Evolutionary conservation across 64 coral and sea anemone species (phyloP).

Genomic region (Dendronephthya gigantea): DNA sequence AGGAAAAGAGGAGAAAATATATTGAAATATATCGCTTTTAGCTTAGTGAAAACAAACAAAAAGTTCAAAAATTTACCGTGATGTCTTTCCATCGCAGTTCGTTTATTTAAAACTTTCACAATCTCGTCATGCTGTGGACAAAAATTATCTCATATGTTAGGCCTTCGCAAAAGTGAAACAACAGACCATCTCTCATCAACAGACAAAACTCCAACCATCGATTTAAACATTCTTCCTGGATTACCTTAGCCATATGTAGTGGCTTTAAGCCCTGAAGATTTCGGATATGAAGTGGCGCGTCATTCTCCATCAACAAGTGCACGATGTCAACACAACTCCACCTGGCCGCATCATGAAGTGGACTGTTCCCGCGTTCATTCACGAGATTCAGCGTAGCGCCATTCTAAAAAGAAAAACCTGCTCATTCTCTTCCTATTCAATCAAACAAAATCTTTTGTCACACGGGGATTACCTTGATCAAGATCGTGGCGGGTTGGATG

Average conservation of each 20-base stretch:
- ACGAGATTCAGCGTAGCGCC: not conserved
- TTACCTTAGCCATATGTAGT: slow-evolving; percentile 75
- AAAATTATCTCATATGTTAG: not conserved
- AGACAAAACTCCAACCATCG: not conserved
- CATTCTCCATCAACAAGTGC: slow-evolving; percentile 55
- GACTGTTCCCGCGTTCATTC: slow-evolving; percentile 79
- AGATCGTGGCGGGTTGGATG: slow-evolving; percentile 53
- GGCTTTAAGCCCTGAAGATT: slow-evolving; percentile 69
- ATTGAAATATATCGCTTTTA: too few relatives aligned
- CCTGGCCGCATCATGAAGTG: slow-evolving; percentile 78
- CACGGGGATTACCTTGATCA: slow-evolving; percentile 48
- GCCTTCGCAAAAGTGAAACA: not conserved
- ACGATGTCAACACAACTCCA: slow-evolving; percentile 73
- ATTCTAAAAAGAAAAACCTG: too few relatives aligned
- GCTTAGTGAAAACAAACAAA: too few relatives aligned
- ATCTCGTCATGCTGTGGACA: slow-evolving; percentile 49
- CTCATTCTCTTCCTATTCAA: too few relatives aligned
- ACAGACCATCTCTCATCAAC: not conserved
- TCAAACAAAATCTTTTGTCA: not conserved
- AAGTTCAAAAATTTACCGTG: not conserved
- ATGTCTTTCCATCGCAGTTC: not conserved
- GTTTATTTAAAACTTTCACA: slow-evolving; percentile 14
- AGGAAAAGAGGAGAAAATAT: not conserved
- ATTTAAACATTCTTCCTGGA: not conserved
- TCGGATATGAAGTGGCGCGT: slow-evolving; percentile 57